Conservation (phyloP, 2,888 invertebrate genomes). For the Pseudoips prasinana region DNA sequence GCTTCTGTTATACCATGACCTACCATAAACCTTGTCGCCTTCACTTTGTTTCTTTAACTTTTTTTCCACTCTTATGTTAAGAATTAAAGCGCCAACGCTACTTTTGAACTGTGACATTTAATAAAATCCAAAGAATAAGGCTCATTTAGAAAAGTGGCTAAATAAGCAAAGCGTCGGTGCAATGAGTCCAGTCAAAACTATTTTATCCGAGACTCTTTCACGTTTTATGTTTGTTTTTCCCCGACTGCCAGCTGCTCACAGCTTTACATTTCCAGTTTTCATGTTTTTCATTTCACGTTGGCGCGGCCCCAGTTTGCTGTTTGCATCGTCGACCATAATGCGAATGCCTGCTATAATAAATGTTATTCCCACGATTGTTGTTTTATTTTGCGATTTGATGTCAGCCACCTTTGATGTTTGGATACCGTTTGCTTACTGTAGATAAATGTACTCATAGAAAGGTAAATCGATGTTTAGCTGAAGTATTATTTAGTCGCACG, state of each 20-base stretch:
- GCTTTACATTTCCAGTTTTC: constrained; percentile 58
- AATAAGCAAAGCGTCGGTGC: constrained; percentile 41
- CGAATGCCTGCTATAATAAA: constrained; percentile 68
- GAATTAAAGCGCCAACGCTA: constrained; percentile 1
- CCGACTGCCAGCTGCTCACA: constrained; percentile 49
- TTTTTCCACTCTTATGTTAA: constrained; percentile 7
- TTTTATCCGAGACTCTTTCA: constrained; percentile 44
- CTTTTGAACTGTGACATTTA: constrained; percentile 17
- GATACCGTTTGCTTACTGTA: constrained; percentile 37
- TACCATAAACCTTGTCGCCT: constrained; percentile 25
- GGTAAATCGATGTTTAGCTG: constrained; percentile 34
- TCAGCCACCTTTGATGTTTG: constrained; percentile 26
- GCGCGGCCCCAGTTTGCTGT: constrained; percentile 42
- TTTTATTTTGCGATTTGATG: constrained; percentile 71
- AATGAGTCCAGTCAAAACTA: constrained; percentile 49
- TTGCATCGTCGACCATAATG: constrained; percentile 47
- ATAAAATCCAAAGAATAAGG: constrained; percentile 35
- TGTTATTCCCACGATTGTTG: constrained; percentile 65
- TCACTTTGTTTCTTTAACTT: constrained; percentile 20
- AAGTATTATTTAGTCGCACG: constrained; percentile 30
- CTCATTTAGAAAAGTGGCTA: constrained; percentile 36
- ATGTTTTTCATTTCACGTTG: constrained; percentile 48
- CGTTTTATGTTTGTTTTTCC: constrained; percentile 51
- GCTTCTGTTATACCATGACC: constrained; percentile 30
- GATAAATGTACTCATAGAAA: constrained; percentile 34